These are phyloP conservation scores for Ctenochaetus hawaiiensis DNA, from an alignment of 2,797 vertebrate species.

Conservation along the genomic window DNA sequence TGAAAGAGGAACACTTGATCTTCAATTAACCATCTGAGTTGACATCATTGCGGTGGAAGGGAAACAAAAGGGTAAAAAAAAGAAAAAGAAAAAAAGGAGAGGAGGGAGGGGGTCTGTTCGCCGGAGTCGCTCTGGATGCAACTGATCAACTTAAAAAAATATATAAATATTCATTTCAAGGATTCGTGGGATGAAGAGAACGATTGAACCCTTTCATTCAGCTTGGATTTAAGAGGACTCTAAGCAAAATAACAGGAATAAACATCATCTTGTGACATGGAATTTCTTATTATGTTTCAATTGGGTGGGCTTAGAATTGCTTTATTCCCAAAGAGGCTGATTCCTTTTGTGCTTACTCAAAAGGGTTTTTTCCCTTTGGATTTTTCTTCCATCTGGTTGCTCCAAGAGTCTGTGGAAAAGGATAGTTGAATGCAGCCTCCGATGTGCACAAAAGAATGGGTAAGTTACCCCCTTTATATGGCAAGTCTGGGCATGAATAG, in stretches of 20 bases:
- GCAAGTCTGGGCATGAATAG: conserved; percentile 85
- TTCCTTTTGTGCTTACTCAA: conserved; percentile 88
- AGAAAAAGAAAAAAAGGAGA: conserved; percentile 58
- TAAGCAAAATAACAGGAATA: conserved; percentile 66
- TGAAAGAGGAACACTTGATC: conserved; percentile 84
- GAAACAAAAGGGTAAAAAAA: conserved; percentile 72
- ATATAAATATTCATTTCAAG: conserved; percentile 67
- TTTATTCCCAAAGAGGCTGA: conserved; percentile 85
- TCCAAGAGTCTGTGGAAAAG: conserved; percentile 92
- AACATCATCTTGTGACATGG: conserved; percentile 84
- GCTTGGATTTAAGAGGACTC: conserved; percentile 75
- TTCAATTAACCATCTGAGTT: conserved; percentile 89
- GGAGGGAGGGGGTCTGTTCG: conserved; percentile 58
- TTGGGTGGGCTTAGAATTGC: conserved; percentile 83
- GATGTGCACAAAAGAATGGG: conserved; percentile 99
- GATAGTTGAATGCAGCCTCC: conserved; percentile 99
- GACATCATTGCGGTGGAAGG: conserved; percentile 83
- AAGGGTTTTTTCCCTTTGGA: conserved; percentile 92
- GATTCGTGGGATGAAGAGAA: conserved; percentile 72
- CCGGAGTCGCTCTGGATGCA: conserved; percentile 83
- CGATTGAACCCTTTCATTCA: conserved; percentile 60
- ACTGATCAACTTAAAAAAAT: conserved; percentile 83
- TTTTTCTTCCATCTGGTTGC: conserved; percentile 94
- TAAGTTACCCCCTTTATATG: conserved; percentile 93
- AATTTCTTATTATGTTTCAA: conserved; percentile 86